These are phyloP conservation scores for Volucella bombylans DNA, from an alignment of 2,888 invertebrate species.

Conservation along the genomic window DNA sequence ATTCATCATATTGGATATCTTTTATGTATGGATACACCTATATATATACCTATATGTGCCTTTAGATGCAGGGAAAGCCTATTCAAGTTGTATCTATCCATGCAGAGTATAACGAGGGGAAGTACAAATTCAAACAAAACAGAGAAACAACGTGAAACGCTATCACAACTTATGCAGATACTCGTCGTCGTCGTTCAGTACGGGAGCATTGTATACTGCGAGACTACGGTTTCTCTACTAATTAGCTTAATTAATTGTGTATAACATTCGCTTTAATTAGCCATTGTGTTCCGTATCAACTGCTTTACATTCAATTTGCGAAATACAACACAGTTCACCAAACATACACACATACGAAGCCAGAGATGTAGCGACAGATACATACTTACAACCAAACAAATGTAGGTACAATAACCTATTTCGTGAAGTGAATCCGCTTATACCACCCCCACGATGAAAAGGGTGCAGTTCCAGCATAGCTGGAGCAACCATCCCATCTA, in stretches of 20 bases:
- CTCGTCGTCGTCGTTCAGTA: slow-evolving; percentile 2
- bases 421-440: slow-evolving; percentile 7
- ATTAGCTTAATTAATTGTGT: slow-evolving; percentile 78
- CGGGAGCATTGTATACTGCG: slow-evolving; percentile 59
- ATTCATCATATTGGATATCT: too few species aligned
- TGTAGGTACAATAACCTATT: slow-evolving; percentile 13
- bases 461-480: slow-evolving; percentile 53
- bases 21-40: too few species aligned
- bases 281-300: slow-evolving; percentile 76
- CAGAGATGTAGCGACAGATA: not conserved
- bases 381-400: not conserved
- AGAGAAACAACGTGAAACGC: slow-evolving; percentile 7
- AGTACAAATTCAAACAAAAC: slow-evolving; percentile 36
- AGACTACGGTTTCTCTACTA: slow-evolving; percentile 75
- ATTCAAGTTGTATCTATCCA: not conserved
- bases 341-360: slow-evolving; percentile 14
- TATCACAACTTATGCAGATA: slow-evolving; percentile 52
- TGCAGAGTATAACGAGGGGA: not conserved
- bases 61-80: too few species aligned
- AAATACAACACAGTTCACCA: slow-evolving; percentile 71
- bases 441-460: slow-evolving; percentile 38
- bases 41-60: too few species aligned
- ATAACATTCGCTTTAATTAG: slow-evolving; percentile 77
- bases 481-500: slow-evolving; percentile 20
- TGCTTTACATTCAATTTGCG: slow-evolving; percentile 77